Conservation (phyloP, 2,797 vertebrate genomes). For the Oreochromis grahami region DNA sequence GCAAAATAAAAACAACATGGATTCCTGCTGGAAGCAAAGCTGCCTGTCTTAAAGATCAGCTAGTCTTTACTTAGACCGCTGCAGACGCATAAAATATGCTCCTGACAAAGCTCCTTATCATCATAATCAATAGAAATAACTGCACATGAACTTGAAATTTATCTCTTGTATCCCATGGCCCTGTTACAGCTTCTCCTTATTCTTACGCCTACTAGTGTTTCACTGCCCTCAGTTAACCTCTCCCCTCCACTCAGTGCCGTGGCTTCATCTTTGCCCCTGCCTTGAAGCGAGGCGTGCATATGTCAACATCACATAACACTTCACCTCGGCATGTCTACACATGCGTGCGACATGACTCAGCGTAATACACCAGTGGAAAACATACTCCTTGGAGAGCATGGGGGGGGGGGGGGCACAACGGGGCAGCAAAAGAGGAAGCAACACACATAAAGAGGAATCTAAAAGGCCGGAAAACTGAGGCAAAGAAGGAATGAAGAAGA, state of each 20-base stretch:
- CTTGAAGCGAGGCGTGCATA: conserved; percentile 29
- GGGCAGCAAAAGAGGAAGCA: conserved; percentile 25
- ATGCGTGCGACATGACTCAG: conserved; percentile 60
- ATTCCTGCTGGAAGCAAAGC: not conserved
- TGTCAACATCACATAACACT: conserved; percentile 54
- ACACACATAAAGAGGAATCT: conserved; percentile 7
- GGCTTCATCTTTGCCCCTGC: conserved; percentile 5
- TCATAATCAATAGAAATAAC: conserved; percentile 31
- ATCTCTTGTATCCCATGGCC: not conserved
- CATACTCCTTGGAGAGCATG: conserved; percentile 42
- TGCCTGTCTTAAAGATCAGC: not conserved
- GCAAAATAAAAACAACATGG: not conserved
- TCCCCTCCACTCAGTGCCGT: not conserved
- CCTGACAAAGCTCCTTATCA: not conserved
- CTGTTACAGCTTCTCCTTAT: not conserved
- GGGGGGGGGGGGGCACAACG: conserved; percentile 2
- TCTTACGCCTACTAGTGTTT: not conserved
- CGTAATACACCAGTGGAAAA: conserved; percentile 40
- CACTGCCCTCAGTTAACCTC: conserved; percentile 43
- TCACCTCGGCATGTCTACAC: conserved; percentile 52
- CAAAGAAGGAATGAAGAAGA: not conserved
- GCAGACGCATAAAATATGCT: not conserved
- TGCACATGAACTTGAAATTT: not conserved
- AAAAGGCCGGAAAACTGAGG: not conserved
- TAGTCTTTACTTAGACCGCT: not conserved